Evolutionary conservation across 2,888 invertebrate genomes (phyloP).

Genomic region (Axea sp.): DNA sequence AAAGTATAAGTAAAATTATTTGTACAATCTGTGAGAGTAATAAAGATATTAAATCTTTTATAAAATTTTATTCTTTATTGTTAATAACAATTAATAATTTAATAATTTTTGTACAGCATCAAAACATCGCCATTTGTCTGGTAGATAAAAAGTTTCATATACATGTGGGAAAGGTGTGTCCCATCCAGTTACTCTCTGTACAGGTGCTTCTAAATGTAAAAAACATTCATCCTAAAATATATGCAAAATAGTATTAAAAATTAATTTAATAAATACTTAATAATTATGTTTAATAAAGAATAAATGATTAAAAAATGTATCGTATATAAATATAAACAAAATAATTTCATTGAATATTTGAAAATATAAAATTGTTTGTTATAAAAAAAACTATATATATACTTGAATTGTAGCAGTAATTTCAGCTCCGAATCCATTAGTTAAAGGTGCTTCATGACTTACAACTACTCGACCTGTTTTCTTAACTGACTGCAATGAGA

Average conservation of each 20-base stretch:
- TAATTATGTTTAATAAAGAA: not conserved
- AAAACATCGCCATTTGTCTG: conserved; percentile 94
- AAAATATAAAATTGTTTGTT: no score
- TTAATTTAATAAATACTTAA: not conserved
- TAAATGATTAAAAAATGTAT: conserved; percentile 8
- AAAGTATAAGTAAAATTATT: no score
- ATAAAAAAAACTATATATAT: not conserved
- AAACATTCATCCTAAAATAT: conserved; percentile 92
- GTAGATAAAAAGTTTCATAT: conserved; percentile 97
- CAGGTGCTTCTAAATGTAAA: conserved; percentile 95
- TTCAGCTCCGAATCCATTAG: conserved; percentile 97
- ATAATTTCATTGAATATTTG: no score
- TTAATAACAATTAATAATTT: conserved; percentile 86
- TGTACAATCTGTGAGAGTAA: no score
- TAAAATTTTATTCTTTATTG: no score
- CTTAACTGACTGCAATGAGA: conserved; percentile 89
- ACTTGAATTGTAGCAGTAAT: conserved; percentile 96
- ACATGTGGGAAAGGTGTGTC: conserved; percentile 99
- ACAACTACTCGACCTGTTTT: conserved; percentile 96
- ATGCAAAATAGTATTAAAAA: not conserved
- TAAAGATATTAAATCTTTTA: no score
- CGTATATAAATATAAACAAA: not conserved
- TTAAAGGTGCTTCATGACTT: conserved; percentile 97
- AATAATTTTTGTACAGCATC: conserved; percentile 88
- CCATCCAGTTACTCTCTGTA: conserved; percentile 94